Evolutionary conservation across 2,113 vertebrate genomes (phyloP).

Genomic region (Fregetta grallaria): DNA sequence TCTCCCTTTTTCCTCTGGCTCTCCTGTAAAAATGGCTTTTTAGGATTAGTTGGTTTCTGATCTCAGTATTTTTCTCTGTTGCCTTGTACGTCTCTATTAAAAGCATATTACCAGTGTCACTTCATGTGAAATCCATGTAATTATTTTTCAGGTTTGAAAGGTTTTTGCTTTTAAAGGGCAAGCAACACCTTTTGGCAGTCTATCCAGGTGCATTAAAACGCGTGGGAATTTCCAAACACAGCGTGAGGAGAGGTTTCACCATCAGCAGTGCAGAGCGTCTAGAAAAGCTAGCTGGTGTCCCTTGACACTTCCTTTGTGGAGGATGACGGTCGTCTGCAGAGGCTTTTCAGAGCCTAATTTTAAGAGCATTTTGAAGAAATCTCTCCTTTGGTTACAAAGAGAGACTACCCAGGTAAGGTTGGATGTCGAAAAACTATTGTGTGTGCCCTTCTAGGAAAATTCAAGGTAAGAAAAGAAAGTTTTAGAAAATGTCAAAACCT

Average conservation of each 20-base stretch:
- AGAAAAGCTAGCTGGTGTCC: not conserved
- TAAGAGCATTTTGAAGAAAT: not conserved
- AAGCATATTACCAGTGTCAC: not conserved
- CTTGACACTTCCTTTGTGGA: not conserved
- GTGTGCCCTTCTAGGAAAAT: not conserved
- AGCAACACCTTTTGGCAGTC: not conserved
- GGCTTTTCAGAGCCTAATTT: not conserved
- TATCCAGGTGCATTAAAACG: not conserved
- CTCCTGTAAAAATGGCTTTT: not conserved
- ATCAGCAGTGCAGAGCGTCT: not conserved
- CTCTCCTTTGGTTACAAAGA: not conserved
- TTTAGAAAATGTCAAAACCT: not conserved
- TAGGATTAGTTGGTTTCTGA: not conserved
- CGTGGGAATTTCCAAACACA: not conserved
- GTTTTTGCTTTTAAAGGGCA: constrained; percentile 27
- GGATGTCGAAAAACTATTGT: not conserved
- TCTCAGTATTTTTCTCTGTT: not conserved
- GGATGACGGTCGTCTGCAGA: not conserved
- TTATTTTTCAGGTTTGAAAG: constrained; percentile 22
- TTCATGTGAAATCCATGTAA: not conserved
- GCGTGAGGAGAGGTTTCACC: not conserved
- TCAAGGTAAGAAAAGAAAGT: not conserved
- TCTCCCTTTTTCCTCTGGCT: not conserved
- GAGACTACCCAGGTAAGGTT: not conserved
- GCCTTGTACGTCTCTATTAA: not conserved